Conservation (phyloP, 2,888 invertebrate species). For the Disparrhopalites patrizii region DNA sequence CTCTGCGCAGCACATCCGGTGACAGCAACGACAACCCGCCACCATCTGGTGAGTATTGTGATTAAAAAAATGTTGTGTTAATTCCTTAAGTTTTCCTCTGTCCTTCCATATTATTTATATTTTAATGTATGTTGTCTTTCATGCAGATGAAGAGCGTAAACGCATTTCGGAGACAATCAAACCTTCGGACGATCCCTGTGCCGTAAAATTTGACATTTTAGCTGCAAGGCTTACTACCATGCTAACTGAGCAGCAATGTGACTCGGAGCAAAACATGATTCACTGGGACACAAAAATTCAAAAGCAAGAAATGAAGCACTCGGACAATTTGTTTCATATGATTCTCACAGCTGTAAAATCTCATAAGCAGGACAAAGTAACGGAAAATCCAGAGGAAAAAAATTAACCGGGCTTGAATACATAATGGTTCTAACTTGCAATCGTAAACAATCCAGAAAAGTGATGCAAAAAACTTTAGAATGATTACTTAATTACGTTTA, state of each 20-base stretch:
- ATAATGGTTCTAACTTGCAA: no score
- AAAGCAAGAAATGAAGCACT: slow-evolving; percentile 21
- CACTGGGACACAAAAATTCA: slow-evolving; percentile 30
- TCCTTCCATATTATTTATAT: no score
- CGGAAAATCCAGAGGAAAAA: no score
- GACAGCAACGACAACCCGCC: no score
- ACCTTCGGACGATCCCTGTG: slow-evolving; percentile 24
- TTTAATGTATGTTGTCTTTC: no score
- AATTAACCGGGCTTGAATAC: no score
- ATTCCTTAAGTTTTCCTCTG: no score
- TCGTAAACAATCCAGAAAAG: no score
- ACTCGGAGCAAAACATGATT: slow-evolving; percentile 17
- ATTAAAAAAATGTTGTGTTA: no score
- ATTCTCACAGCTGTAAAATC: slow-evolving; percentile 18
- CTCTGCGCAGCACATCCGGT: background rate
- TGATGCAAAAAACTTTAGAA: no score
- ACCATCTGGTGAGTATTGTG: no score
- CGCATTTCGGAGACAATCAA: background rate
- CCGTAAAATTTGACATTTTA: slow-evolving; percentile 26
- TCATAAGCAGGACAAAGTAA: background rate
- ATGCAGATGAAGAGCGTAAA: background rate
- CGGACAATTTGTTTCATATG: slow-evolving; percentile 23
- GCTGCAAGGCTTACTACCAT: slow-evolving; percentile 16
- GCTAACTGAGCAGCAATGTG: slow-evolving; percentile 15
- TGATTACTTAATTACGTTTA: no score